Percentiles rank a stretch among this genome's conserved stretches.
These are phyloP conservation scores for Hemibagrus guttatus DNA, from an alignment of 2,797 vertebrate species.

Conservation along the genomic window DNA sequence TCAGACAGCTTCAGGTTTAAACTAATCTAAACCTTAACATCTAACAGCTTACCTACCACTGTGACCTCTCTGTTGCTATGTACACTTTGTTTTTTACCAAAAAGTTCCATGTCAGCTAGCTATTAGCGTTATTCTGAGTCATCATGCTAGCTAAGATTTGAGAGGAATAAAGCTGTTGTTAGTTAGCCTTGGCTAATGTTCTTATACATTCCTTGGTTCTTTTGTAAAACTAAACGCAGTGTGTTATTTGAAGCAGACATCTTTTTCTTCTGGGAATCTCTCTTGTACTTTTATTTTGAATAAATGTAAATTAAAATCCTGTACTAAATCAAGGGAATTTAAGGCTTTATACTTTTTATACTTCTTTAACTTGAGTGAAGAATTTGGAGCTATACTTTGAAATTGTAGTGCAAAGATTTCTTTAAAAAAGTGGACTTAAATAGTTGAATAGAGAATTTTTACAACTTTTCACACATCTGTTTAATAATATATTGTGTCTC, in stretches of 20 bases:
- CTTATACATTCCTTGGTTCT: background rate
- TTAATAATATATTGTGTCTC: background rate
- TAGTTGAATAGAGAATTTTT: background rate
- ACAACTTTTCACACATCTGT: background rate
- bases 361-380: background rate
- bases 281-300: background rate
- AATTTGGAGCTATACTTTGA: background rate
- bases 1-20: background rate
- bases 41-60: background rate
- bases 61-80: background rate
- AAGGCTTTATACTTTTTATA: background rate
- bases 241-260: background rate
- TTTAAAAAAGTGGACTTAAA: background rate
- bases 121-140: background rate
- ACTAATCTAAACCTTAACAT: background rate
- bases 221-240: background rate
- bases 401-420: background rate
- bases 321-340: background rate
- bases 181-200: background rate
- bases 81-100: background rate
- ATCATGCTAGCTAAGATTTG: background rate
- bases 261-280: background rate
- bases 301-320: background rate
- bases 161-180: slow-evolving; percentile 1
- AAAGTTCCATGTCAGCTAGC: background rate